Conservation (phyloP, 2,113 vertebrate genomes). For the Peromyscus leucopus region DNA sequence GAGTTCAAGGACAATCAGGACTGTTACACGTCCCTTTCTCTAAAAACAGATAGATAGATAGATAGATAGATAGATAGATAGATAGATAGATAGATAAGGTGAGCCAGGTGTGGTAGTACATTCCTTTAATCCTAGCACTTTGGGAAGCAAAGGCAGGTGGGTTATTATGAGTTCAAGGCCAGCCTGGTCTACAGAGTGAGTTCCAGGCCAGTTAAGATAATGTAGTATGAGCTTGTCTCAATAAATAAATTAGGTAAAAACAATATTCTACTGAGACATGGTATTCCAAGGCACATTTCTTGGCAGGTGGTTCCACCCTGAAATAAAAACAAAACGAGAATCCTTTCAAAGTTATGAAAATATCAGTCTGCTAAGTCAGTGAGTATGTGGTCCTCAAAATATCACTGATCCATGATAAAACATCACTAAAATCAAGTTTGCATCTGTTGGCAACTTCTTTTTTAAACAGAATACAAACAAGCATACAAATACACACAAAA, state of each 20-base stretch:
- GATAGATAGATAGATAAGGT: not conserved
- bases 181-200: not conserved
- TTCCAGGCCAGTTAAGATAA: not conserved
- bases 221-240: not conserved
- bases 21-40: too few species aligned
- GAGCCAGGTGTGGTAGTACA: not conserved
- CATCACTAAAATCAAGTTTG: conserved; percentile 14
- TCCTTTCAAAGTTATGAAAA: conserved; percentile 52
- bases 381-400: not conserved
- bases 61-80: too few species aligned
- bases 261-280: conserved; percentile 25
- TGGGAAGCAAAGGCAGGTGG: not conserved
- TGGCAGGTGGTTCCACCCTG: not conserved
- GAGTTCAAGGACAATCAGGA: too few species aligned
- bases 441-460: not conserved
- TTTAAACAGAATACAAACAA: conserved; percentile 7
- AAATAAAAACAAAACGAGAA: not conserved
- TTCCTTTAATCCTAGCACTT: not conserved
- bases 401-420: conserved; percentile 4
- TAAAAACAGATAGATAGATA: too few species aligned
- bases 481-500: not conserved
- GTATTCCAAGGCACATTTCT: not conserved
- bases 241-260: not conserved
- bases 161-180: not conserved
- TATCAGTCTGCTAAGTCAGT: not conserved